phyloP scores from a whole-genome alignment of 2,113 vertebrate species.

The Myocastor coypus region DNA sequence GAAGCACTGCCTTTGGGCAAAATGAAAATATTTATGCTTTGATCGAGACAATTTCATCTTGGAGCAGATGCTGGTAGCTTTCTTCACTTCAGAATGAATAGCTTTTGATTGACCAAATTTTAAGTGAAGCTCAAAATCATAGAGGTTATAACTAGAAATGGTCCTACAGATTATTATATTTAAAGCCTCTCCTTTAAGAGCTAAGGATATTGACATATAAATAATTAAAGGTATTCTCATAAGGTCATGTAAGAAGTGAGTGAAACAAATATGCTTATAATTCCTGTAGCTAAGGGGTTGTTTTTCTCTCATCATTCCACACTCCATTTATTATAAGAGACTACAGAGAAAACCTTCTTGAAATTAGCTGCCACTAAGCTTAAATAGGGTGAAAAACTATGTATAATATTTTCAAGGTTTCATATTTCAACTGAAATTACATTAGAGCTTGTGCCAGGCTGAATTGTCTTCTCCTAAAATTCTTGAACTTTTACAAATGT shows the following conservation, averaged over 20 bases:
- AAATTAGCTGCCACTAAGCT: not conserved
- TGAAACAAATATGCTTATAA: not conserved
- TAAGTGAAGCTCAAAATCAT: conserved; percentile 41
- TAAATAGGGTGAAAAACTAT: not conserved
- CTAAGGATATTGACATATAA: conserved; percentile 48
- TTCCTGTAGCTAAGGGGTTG: not conserved
- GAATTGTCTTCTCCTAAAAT: not conserved
- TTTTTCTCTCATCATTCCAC: not conserved
- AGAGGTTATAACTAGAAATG: conserved; percentile 26
- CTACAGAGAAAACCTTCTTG: conserved; percentile 18
- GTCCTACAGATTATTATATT: not conserved
- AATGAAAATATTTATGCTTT: conserved; percentile 58
- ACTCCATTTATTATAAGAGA: not conserved
- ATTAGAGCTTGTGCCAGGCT: not conserved
- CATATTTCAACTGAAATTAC: not conserved
- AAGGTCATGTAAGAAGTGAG: conserved; percentile 32
- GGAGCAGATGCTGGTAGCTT: not conserved
- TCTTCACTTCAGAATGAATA: conserved; percentile 22
- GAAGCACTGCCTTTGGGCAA: not conserved
- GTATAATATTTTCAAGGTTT: not conserved
- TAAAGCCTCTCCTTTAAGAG: conserved; percentile 42
- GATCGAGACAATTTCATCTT: conserved; percentile 16
- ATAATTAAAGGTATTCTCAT: conserved; percentile 31
- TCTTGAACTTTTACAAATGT: not conserved
- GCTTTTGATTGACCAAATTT: conserved; percentile 39